Conservation (phyloP, 2,113 vertebrate species). For the Cettia cetti region DNA sequence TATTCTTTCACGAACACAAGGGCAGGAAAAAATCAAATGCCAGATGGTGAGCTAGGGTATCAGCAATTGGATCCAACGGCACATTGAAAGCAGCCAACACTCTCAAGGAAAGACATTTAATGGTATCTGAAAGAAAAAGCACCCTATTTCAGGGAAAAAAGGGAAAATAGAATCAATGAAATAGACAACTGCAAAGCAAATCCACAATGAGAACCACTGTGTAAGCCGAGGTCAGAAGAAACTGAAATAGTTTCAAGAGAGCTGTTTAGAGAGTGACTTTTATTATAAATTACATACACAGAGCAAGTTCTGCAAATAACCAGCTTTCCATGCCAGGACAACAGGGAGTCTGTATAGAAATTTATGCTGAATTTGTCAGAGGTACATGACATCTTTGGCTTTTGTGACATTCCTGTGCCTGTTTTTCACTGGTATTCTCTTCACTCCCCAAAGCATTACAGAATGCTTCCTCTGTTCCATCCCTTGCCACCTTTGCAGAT, state of each 20-base stretch:
- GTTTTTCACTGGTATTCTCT: background rate
- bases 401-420: background rate
- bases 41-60: constrained; percentile 43
- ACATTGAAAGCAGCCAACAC: constrained; percentile 5
- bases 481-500: constrained; percentile 22
- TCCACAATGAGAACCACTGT: background rate
- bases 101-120: constrained; percentile 26
- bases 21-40: constrained; percentile 41
- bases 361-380: background rate
- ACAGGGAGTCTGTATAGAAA: background rate
- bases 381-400: background rate
- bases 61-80: background rate
- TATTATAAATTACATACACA: background rate
- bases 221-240: background rate
- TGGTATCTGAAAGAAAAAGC: constrained; percentile 14
- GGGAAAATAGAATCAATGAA: background rate
- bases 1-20: constrained; percentile 32
- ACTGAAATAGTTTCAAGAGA: background rate
- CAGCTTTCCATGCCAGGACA: background rate
- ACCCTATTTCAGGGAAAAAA: background rate
- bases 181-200: background rate
- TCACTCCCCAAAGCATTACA: background rate
- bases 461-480: background rate
- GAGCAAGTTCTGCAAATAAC: background rate
- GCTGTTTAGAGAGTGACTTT: background rate